Base-by-base conservation (phyloP, 2,888 invertebrate genomes). In the Endotricha flammealis region DNA sequence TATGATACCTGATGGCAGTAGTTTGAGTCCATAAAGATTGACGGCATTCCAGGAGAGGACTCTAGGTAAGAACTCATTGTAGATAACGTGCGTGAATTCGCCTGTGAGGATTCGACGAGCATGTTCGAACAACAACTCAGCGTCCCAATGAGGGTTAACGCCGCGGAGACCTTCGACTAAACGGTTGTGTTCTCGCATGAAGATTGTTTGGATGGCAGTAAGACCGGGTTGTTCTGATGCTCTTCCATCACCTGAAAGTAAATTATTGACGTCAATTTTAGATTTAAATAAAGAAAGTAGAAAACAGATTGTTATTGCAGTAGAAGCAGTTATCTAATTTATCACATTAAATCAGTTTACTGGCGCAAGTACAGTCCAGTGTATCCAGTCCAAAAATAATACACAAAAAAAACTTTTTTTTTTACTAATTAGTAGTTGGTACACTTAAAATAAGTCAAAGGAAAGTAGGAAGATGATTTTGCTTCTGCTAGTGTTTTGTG, bases 211-310 rank as follows among this genome's bases (percentile, higher is more conserved):
- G 48, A 97, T 91, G 1, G 93, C 92, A 0, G 97, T 94, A 0
- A 98, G 78, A 3, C 91, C 96, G 0, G 97, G 96, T 67, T 98
- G 97, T 68, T 98, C 97, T 0, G 96, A 96, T 0, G 96, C 96
- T 46, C 98, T 89, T 0, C 95, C 94, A 68, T 98, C 98, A 32
- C 94, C 91, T 90, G 54, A 29, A 13, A 10, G 12, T 11, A 13
- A 12, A 17, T n/a, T 14, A 30, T 13, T 25, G 10, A 29, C 5
- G 5, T 12, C n/a, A n/a, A n/a, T n/a, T n/a, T n/a, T n/a, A n/a
- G n/a, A n/a, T n/a, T n/a, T n/a, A n/a, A n/a, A n/a, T n/a, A n/a
- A n/a, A n/a, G n/a, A n/a, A n/a, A n/a, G n/a, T n/a, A n/a, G n/a
- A n/a, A n/a, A n/a, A n/a, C n/a, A n/a, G n/a, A n/a, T n/a, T n/a